Percentiles rank a stretch among this genome's conserved stretches.
Evolutionary conservation across 2,113 vertebrate genomes (phyloP).

Genomic region (Caranx ignobilis): DNA sequence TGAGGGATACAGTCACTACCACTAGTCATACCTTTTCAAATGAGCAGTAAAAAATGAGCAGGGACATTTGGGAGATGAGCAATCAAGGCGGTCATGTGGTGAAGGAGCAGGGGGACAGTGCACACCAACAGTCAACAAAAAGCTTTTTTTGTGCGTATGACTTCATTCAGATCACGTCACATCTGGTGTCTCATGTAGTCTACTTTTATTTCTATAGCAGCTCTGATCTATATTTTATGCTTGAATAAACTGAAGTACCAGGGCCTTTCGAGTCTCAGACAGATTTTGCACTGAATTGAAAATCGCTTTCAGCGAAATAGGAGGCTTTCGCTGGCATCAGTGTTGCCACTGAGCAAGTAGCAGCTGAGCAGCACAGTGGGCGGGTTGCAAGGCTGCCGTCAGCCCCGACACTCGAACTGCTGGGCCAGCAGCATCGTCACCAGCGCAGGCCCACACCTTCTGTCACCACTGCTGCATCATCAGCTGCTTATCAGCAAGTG

Average conservation of each 20-base stretch:
- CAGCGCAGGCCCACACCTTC: conserved; percentile 27
- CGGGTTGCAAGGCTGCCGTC: conserved; percentile 54
- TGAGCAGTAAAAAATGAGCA: conserved; percentile 29
- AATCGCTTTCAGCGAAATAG: neutral
- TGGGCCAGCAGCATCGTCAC: conserved; percentile 62
- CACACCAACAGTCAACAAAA: neutral
- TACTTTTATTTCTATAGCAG: neutral
- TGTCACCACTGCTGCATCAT: conserved; percentile 58
- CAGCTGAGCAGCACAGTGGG: conserved; percentile 39
- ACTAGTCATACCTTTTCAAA: conserved; percentile 27
- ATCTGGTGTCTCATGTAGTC: neutral
- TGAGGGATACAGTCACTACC: neutral
- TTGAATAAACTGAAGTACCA: neutral
- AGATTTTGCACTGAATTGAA: neutral
- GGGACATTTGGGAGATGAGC: conserved; percentile 35
- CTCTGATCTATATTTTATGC: neutral
- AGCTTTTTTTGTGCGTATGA: neutral
- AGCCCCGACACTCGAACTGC: conserved; percentile 65
- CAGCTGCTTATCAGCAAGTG: conserved; percentile 53
- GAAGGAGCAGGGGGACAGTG: neutral
- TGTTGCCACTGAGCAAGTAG: conserved; percentile 45
- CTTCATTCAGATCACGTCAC: neutral
- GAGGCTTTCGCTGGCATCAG: conserved; percentile 22
- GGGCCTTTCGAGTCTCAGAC: neutral
- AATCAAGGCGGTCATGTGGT: conserved; percentile 10